These are phyloP conservation scores for Phoxinus phoxinus DNA, from an alignment of 2,113 vertebrate genomes.

Conservation along the genomic window DNA sequence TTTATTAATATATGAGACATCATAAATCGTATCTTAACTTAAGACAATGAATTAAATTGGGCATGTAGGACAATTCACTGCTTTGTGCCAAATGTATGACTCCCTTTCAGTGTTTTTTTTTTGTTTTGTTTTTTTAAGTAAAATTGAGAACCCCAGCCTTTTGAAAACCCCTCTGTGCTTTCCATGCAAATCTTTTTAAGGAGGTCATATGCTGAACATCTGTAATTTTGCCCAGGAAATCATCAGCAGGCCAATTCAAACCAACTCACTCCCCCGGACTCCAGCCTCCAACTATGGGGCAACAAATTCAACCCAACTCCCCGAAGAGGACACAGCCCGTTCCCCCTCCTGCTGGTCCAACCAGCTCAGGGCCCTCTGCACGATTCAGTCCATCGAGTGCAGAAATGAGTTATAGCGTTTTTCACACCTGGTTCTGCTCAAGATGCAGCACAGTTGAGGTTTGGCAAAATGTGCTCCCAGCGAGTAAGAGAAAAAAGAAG, in stretches of 20 bases:
- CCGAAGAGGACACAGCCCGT: slow-evolving; percentile 21
- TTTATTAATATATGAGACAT: background rate
- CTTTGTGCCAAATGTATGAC: slow-evolving; percentile 17
- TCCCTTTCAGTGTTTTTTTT: background rate
- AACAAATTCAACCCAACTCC: slow-evolving; percentile 48
- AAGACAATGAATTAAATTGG: background rate
- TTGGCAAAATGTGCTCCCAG: slow-evolving; percentile 79
- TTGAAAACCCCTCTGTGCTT: slow-evolving; percentile 68
- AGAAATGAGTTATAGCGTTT: slow-evolving; percentile 87
- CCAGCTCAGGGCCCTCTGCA: slow-evolving; percentile 57
- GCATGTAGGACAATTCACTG: background rate
- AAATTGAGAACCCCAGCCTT: slow-evolving; percentile 35
- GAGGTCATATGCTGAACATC: slow-evolving; percentile 88
- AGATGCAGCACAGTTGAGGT: slow-evolving; percentile 81
- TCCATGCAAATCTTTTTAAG: slow-evolving; percentile 85
- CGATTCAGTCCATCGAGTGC: slow-evolving; percentile 74
- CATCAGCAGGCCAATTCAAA: slow-evolving; percentile 79
- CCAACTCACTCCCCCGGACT: slow-evolving; percentile 1
- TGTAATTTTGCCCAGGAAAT: slow-evolving; percentile 90
- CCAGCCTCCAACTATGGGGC: slow-evolving; percentile 30
- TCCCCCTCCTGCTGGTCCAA: slow-evolving; percentile 50
- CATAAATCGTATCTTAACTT: background rate
- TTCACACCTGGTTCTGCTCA: slow-evolving; percentile 97
- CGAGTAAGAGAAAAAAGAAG: slow-evolving; percentile 64
- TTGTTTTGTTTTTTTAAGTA: slow-evolving; percentile 7